These are phyloP conservation scores for Anser brachyrhynchus DNA, from an alignment of 2,113 vertebrate species.

Conservation along the genomic window DNA sequence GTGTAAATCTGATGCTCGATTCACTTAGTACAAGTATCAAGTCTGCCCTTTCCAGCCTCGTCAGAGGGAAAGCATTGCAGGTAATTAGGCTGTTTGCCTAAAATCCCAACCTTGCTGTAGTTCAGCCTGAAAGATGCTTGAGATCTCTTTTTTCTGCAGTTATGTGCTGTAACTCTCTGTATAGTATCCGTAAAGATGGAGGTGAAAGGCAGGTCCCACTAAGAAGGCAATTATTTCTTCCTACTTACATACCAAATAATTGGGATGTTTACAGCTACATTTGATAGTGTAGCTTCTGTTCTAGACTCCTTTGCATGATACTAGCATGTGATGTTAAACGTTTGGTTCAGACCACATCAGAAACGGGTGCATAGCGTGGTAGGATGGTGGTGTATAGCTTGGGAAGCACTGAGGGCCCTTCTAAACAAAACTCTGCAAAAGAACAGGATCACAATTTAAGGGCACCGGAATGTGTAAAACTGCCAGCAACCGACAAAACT, in stretches of 20 bases:
- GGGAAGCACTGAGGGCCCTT: neutral
- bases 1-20: neutral
- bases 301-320: neutral
- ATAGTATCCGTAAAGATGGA: neutral
- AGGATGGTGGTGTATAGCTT: neutral
- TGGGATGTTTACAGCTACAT: neutral
- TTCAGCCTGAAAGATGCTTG: neutral
- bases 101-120: neutral
- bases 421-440: neutral
- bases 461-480: neutral
- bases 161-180: neutral
- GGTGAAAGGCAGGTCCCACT: neutral
- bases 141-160: neutral
- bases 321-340: neutral
- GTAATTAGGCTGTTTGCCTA: neutral
- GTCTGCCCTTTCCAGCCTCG: neutral
- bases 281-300: neutral
- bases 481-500: neutral
- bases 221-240: neutral
- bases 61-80: neutral
- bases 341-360: neutral
- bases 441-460: neutral
- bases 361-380: accelerated
- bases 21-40: neutral
- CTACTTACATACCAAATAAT: neutral